Evolutionary conservation across 2,113 vertebrate species (phyloP).

Genomic region (Charina bottae): DNA sequence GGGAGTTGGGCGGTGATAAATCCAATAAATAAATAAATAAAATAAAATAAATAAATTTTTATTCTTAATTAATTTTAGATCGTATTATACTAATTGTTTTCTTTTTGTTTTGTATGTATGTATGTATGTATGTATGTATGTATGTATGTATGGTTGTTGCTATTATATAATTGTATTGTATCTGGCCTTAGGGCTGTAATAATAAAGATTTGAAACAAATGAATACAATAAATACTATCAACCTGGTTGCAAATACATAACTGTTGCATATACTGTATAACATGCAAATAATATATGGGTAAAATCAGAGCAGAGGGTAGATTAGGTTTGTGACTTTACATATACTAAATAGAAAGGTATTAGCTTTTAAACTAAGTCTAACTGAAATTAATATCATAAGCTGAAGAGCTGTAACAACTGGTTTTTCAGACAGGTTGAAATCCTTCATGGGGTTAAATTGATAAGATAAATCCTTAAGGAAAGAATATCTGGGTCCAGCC

Average conservation of each 20-base stretch:
- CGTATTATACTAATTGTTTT: no score
- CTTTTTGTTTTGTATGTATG: no score
- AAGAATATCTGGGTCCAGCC: not conserved
- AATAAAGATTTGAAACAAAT: no score
- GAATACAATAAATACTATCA: not conserved
- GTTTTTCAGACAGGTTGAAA: not conserved
- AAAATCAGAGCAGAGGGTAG: not conserved
- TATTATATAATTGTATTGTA: no score
- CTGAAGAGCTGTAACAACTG: not conserved
- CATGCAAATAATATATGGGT: not conserved
- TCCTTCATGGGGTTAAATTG: not conserved
- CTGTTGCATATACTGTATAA: no score
- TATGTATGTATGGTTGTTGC: no score
- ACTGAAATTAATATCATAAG: not conserved
- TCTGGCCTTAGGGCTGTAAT: no score
- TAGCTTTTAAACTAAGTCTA: not conserved
- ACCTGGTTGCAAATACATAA: not conserved
- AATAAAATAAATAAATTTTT: no score
- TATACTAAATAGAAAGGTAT: not conserved
- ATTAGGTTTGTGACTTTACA: not conserved
- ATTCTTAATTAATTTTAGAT: no score
- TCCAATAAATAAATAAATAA: no score
- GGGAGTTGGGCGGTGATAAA: no score
- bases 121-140: no score
- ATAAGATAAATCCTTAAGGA: accelerated